phyloP scores from a whole-genome alignment of 2,888 invertebrate genomes.

The Galerucella pusilla region DNA sequence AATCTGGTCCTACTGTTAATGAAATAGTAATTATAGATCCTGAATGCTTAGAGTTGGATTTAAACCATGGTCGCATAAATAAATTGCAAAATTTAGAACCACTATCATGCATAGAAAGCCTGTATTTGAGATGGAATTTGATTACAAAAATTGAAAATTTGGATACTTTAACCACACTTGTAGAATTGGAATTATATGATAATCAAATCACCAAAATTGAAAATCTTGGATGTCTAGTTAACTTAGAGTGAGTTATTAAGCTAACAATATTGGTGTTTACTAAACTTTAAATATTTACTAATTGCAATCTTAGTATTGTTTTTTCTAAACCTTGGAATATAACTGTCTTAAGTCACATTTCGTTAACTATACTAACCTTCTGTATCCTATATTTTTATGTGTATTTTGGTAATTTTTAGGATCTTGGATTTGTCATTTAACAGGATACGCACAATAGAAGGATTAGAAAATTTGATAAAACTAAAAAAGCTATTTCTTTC shows the following conservation, averaged over 20 bases:
- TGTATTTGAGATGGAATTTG: conserved; percentile 94
- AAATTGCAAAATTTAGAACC: conserved; percentile 87
- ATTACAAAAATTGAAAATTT: conserved; percentile 95
- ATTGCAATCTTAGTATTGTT: no score
- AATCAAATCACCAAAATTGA: conserved; percentile 95
- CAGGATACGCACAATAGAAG: conserved; percentile 87
- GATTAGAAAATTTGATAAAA: conserved; percentile 79
- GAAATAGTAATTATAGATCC: conserved; percentile 76
- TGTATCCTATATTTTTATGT: not conserved
- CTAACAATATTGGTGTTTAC: no score
- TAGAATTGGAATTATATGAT: conserved; percentile 94
- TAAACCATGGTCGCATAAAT: conserved; percentile 89
- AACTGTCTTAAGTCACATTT: no score
- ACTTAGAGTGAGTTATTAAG: conserved; percentile 79
- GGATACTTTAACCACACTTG: conserved; percentile 77
- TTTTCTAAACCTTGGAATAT: no score
- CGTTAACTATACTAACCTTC: not conserved
- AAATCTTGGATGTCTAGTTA: conserved; percentile 86
- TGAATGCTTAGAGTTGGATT: conserved; percentile 79
- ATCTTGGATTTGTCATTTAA: conserved; percentile 96
- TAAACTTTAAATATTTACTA: no score
- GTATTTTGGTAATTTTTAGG: conserved; percentile 67
- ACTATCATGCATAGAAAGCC: conserved; percentile 77
- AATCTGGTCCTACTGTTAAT: conserved; percentile 60
- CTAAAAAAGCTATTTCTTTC: conserved; percentile 88